phyloP scores from a whole-genome alignment of 2,888 invertebrate genomes.

The Sarcophaga variegata region DNA sequence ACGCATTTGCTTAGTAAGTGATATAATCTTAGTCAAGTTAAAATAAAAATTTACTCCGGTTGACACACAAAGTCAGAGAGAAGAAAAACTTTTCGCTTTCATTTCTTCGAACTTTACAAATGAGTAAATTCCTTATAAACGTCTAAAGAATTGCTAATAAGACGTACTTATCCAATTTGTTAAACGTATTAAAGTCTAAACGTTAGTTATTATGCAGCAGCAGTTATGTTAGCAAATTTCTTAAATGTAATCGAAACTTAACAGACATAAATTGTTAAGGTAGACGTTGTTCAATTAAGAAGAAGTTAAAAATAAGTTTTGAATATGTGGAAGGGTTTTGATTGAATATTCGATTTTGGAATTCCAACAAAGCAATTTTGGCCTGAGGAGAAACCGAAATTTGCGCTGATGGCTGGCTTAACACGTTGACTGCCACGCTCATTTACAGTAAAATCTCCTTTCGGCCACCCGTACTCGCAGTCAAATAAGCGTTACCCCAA shows the following conservation, averaged over 20 bases:
- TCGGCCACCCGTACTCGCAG: no score
- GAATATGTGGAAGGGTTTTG: no score
- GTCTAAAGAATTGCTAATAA: conserved; percentile 45
- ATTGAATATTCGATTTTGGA: no score
- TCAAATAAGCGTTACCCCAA: no score
- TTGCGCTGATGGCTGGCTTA: no score
- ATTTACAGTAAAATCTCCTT: no score
- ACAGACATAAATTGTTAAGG: not conserved
- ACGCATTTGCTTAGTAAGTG: conserved; percentile 61
- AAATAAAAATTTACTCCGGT: conserved; percentile 46
- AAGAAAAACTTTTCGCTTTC: conserved; percentile 46
- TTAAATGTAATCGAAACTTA: not conserved
- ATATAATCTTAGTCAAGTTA: conserved; percentile 61
- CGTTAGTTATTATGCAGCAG: not conserved
- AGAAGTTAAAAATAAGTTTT: no score
- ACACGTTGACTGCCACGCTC: no score
- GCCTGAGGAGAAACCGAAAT: no score
- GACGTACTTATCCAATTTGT: conserved; percentile 35
- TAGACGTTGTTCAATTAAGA: no score
- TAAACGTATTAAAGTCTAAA: conserved; percentile 10
- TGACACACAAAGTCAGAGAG: conserved; percentile 11
- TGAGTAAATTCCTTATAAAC: conserved; percentile 50
- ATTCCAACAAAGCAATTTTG: no score
- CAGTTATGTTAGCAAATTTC: conserved; percentile 1
- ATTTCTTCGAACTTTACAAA: conserved; percentile 47